phyloP scores from a whole-genome alignment of 2,113 vertebrate genomes.

The Leptobrachium ailaonicum region DNA sequence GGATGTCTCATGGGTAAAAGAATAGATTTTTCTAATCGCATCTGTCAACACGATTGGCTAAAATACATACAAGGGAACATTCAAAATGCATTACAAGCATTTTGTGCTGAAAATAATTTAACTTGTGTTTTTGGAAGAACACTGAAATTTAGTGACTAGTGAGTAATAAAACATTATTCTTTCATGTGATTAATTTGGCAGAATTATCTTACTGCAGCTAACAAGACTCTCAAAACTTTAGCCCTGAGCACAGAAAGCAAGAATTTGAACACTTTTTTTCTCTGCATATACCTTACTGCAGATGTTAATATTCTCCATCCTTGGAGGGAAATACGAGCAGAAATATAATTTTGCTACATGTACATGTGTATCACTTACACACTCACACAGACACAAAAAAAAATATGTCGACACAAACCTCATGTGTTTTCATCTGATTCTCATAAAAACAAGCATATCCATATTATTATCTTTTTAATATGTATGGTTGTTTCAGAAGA shows the following conservation, averaged over 20 bases:
- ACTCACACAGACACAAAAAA: neutral
- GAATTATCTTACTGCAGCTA: conserved; percentile 29
- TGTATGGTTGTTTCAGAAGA: neutral
- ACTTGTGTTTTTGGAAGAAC: conserved; percentile 40
- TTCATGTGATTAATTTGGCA: conserved; percentile 49
- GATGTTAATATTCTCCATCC: conserved; percentile 37
- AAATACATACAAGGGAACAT: conserved; percentile 41
- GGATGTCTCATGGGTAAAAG: conserved; percentile 38
- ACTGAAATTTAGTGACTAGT: conserved; percentile 33
- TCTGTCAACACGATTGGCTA: conserved; percentile 42
- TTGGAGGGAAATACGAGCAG: conserved; percentile 41
- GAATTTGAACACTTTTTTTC: conserved; percentile 9
- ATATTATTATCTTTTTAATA: neutral
- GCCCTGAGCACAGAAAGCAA: neutral
- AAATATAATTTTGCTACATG: conserved; percentile 36
- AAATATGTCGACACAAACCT: conserved; percentile 8
- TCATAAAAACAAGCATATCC: conserved; percentile 17
- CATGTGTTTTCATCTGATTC: conserved; percentile 40
- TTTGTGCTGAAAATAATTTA: conserved; percentile 42
- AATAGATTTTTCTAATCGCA: conserved; percentile 40
- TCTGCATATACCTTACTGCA: conserved; percentile 34
- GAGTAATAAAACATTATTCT: conserved; percentile 48
- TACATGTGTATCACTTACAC: conserved; percentile 43
- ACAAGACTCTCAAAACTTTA: conserved; percentile 22
- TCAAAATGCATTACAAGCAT: conserved; percentile 43